Conservation (phyloP, 23 tunicate genomes). For the Ascidia mentula region DNA sequence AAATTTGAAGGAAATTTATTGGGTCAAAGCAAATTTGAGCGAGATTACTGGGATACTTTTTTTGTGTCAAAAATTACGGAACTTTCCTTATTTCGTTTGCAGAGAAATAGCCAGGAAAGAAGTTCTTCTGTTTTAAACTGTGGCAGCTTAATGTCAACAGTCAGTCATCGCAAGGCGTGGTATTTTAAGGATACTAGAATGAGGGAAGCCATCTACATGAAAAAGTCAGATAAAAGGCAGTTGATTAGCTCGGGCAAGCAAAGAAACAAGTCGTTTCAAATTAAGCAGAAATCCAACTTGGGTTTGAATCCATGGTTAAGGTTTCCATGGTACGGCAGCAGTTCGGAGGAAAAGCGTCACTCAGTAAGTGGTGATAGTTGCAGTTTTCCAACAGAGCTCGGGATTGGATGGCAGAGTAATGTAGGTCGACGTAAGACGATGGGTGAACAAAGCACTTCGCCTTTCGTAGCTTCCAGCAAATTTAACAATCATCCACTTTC, state of each 20-base stretch:
- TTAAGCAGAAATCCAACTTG: not conserved
- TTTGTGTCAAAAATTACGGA: too few relatives aligned
- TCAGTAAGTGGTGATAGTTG: constrained; percentile 21
- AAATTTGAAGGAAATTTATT: too few relatives aligned
- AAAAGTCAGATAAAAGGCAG: not conserved
- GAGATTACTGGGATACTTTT: too few relatives aligned
- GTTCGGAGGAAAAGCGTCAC: not conserved
- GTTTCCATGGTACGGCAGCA: constrained; percentile 12
- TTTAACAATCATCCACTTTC: constrained; percentile 16
- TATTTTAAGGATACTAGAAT: constrained; percentile 8
- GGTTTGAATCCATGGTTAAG: not conserved
- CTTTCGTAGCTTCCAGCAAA: not conserved
- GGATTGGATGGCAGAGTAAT: constrained; percentile 13
- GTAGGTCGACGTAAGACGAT: not conserved
- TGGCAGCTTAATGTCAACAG: not conserved
- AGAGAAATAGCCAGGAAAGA: constrained; percentile 4
- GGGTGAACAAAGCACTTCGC: not conserved
- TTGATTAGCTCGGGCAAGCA: not conserved
- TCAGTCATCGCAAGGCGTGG: constrained; percentile 24
- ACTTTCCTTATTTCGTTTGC: not conserved
- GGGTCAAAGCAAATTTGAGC: too few relatives aligned
- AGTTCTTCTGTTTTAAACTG: constrained; percentile 12
- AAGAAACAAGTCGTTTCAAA: not conserved
- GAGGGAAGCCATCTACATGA: constrained; percentile 6
- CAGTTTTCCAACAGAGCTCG: constrained; percentile 18